Base-by-base conservation (phyloP, 2,113 vertebrate genomes). In the Columba janthina region DNA sequence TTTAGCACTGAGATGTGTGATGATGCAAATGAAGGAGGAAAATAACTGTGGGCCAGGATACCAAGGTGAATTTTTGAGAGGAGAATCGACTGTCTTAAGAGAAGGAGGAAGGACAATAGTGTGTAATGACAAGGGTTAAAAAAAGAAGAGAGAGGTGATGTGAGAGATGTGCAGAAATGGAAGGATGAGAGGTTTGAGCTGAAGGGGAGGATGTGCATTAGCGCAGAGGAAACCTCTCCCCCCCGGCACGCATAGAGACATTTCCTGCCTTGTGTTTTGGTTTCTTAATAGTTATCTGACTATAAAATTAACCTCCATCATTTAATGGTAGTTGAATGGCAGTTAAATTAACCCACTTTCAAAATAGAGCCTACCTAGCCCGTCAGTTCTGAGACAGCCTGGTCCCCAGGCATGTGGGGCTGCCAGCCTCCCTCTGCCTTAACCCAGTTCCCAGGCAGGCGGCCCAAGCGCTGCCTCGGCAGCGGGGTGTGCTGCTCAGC, bases 311-410 rank as follows among this genome's bases (percentile, higher is more conserved):
- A 94, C 93, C 94, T 92, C 67, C 76, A 84, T 93, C 88, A 51
- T 90, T 92, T 96, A 84, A 64, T 60, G 80, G 88, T 85, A 53
- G 85, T 67, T 93, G 95, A 96, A 58, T 85, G 90, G 90, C 95
- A 94, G 92, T 72, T 94, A 90, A 94, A 96, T 96, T 96, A 96
- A 97, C 96, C 95, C 94, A 96, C 93, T 96, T 97, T 95, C 93
- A 93, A 96, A 96, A 95, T 24, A 96, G 90, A 93, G 83, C 92
- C 91, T 95, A 91, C 91, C 92, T 74, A 91, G 76, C 64, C 90
- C n/a, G 0, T 92, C 90, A 92, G 88, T 93, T 92, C 80, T 71
- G 95, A 91, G 92, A 64, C 93, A 72, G 67, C 40, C 83, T 80
- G 10, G 22, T 96, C 93, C 95, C 95, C 79, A 93, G 92, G 88